phyloP scores from a whole-genome alignment of 2,888 invertebrate species.

The Apamea anceps region DNA sequence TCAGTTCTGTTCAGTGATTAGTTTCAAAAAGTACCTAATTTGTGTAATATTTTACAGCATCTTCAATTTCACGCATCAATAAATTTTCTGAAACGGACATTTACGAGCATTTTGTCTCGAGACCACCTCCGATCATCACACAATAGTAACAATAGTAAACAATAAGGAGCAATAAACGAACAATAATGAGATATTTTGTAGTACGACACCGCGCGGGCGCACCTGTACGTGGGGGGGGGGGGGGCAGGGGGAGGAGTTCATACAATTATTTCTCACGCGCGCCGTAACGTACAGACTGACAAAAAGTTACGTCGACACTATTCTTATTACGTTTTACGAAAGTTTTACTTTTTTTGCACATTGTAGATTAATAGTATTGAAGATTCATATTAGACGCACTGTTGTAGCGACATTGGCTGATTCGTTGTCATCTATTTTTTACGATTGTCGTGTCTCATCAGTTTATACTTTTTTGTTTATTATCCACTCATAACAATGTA shows the following conservation, averaged over 20 bases:
- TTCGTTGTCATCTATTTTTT: neutral
- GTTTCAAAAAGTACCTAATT: neutral
- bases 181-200: constrained; percentile 63
- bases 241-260: constrained; percentile 22
- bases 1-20: neutral
- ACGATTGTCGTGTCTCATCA: neutral
- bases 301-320: constrained; percentile 46
- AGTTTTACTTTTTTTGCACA: constrained; percentile 54
- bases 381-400: neutral
- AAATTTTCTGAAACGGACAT: constrained; percentile 6
- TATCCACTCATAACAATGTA: too few species aligned
- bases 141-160: constrained; percentile 41
- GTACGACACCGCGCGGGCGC: constrained; percentile 54
- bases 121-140: constrained; percentile 23
- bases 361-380: constrained; percentile 2
- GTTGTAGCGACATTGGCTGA: neutral
- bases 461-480: neutral
- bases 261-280: constrained; percentile 73
- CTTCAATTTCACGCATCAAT: constrained; percentile 8
- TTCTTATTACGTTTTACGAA: constrained; percentile 56
- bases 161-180: constrained; percentile 59
- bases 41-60: constrained; percentile 2
- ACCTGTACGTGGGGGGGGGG: constrained; percentile 6
- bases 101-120: constrained; percentile 8
- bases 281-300: constrained; percentile 63